Base-by-base conservation (phyloP, 2,797 vertebrate species). In the Gymnoscopelus microlampas region DNA sequence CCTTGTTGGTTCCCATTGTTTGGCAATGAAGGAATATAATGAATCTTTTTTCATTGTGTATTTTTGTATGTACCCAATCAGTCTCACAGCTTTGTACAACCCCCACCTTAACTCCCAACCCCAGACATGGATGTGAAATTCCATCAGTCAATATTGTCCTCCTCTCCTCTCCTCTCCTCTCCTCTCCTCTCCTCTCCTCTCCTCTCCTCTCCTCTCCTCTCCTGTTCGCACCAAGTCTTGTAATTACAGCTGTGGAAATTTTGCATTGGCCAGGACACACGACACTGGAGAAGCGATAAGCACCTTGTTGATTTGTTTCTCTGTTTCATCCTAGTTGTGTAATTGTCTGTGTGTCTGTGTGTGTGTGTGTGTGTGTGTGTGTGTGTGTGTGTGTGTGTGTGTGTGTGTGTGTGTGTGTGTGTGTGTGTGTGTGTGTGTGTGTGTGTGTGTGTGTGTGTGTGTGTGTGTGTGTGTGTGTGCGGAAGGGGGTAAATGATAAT, bases 191-290 rank as follows among this genome's bases (percentile, higher is more conserved):
- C 2, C 15, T 8, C 35, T 1, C 15, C 39, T 55, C 12, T 12
- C 24, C 44, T 3, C 4, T 53, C 5, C 15, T 9, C 39, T 6
- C 11, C 35, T 14, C 4, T 15, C n/a, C n/a, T 6, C n/a, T 35
- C 9, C 15, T 4, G 15, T 44, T 11, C 32, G 10, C 39, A n/a
- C 29, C n/a, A n/a, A 47, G 39, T 60, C 35, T 60, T 61, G 56
- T 70, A 76, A 74, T 71, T 65, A 77, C 57, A 71, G 54, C 48
- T 47, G 53, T 59, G 73, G 73, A 76, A 66, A 71, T 5, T 73
- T 61, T 24, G 67, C 13, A 69, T 53, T 23, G 7, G 65, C 57
- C 32, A 51, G 26, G 68, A 78, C 66, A 74, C 15, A 32, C 3
- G 15, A 70, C 56, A 15, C 55, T 3, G 19, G 57, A 39, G 32